Base-by-base conservation (phyloP, 2,888 invertebrate species). In the Orthosia incerta region DNA sequence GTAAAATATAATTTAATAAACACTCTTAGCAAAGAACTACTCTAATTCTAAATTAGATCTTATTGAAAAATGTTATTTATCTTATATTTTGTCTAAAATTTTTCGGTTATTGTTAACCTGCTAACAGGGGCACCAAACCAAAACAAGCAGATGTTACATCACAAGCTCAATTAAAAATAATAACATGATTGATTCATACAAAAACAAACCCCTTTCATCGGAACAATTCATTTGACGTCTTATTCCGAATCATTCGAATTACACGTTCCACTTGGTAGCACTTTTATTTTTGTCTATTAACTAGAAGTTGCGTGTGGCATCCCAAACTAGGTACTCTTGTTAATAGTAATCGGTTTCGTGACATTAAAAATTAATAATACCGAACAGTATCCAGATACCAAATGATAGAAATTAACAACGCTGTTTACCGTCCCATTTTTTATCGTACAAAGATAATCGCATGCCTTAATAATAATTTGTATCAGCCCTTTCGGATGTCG, bases 141-240 rank as follows among this genome's bases (percentile, higher is more conserved):
- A 83, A 88, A 81, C 75, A 85, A 89, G 91, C 93, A 94, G 93
- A 94, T 94, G 94, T 91, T 90, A 88, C 84, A 82, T 85, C 76
- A 80, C 75, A 80, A 71, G 86, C 82, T 90, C 92, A 93, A 94
- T 95, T 95, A 93, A 93, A 94, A 93, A 89, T 94, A 95, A 95
- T 93, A 91, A 91, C 91, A 92, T 92, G 91, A 94, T 94, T 92
- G 92, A 91, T 90, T 90, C 88, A 56, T 84, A 90, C 83, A 93
- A 92, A 93, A 93, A 92, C 91, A 89, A 89, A 93, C 91, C 90
- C 89, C 89, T 93, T 93, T 89, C 87, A 89, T 89, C 89, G 90
- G 90, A 94, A 93, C 92, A 93, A 94, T 93, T 92, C 90, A 90
- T 93, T 91, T 93, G 92, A 95, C 92, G 92, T 94, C 95, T 95